Evolutionary conservation across 2,888 invertebrate species (phyloP), one percentile per base, ranked within the genome.

Genomic region (Steinernema carpocapsae): DNA sequence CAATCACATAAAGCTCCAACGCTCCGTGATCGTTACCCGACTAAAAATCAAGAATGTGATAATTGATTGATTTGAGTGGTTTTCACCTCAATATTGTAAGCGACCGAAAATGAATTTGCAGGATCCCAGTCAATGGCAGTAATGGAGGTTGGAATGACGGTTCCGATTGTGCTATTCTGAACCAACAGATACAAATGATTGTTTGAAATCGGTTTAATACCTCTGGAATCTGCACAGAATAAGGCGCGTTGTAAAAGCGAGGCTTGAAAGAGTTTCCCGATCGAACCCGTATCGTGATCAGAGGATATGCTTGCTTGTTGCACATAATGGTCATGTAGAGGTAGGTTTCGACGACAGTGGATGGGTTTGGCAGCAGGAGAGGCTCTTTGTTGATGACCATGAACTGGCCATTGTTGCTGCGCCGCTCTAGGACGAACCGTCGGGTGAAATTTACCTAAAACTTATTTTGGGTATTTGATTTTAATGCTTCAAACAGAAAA

Each of bases 121-220:
- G 86, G 85, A 76, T 86, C 86, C 80, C 83, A 80, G 70, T 86
- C 86, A 29, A 86, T 77, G 3, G 84, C 86, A 22, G 82, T 73
- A 4, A 86, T 78, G 17, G 84, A 82, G 0, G 84, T 84, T 1
- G 82, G 79, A 46, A 85, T 74, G 32, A 81, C 76, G 7, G 81
- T 75, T 42, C 84, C 82, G 0, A 81, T 17, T 24, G 78, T 76
- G 0, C 80, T 71, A 45, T 72, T 74, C 79, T 76, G 48, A 51
- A 72, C 29, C 14, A 12, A 17, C 26, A 10, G 42, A 19, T 22
- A n/a, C n/a, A n/a, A n/a, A n/a, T n/a, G n/a, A n/a, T n/a, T n/a
- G n/a, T n/a, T n/a, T n/a, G n/a, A n/a, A n/a, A 76, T n/a, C 37
- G 48, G 37, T 52, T 14, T 4, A 42, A 29, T 42, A 83, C 83